These are phyloP conservation scores for Peromyscus leucopus DNA, from an alignment of 2,113 vertebrate genomes.

Conservation along the genomic window DNA sequence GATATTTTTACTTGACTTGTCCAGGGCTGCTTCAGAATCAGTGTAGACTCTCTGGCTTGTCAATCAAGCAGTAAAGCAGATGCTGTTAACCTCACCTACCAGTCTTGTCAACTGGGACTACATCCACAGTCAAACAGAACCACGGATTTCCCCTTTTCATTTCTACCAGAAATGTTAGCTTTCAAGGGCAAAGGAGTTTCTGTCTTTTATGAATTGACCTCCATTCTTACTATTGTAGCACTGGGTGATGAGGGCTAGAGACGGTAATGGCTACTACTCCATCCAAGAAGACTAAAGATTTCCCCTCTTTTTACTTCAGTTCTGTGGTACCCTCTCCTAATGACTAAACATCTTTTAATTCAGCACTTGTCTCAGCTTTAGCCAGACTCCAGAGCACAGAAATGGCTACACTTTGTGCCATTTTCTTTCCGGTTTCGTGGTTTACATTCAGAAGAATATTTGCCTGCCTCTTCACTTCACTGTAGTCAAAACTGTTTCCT, in stretches of 20 bases:
- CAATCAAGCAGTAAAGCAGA: not conserved
- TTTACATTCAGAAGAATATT: not conserved
- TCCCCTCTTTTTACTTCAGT: not conserved
- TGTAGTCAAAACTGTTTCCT: not conserved
- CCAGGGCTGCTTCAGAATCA: not conserved
- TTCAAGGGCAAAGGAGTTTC: not conserved
- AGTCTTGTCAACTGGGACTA: not conserved
- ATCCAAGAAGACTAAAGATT: not conserved
- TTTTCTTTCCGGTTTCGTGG: not conserved
- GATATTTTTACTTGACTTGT: not conserved
- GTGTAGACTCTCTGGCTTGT: not conserved
- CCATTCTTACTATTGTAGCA: no score
- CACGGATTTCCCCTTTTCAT: not conserved
- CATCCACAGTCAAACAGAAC: not conserved
- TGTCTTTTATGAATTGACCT: not conserved
- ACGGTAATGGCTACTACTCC: no score
- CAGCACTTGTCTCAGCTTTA: not conserved
- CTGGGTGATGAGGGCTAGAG: not conserved
- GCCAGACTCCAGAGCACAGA: not conserved
- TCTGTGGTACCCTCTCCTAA: not conserved
- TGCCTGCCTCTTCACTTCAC: not conserved
- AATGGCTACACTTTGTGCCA: not conserved
- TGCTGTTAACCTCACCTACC: not conserved
- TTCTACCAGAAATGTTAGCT: not conserved
- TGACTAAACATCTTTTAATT: not conserved